Evolutionary conservation across 2,113 vertebrate genomes (phyloP).

Genomic region (Hystrix cristata): DNA sequence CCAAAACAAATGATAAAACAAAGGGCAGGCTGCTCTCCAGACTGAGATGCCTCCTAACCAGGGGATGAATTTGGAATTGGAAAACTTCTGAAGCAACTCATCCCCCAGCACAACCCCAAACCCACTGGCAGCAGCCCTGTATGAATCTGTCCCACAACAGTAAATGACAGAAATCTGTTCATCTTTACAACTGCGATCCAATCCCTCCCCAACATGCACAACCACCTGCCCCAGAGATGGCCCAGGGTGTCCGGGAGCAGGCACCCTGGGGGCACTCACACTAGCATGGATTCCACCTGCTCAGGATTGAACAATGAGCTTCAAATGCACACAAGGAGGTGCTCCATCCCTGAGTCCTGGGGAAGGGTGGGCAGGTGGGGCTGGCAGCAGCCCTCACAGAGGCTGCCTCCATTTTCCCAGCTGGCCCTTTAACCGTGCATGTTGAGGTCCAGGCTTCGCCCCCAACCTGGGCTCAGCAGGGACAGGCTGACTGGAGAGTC

Average conservation of each 20-base stretch:
- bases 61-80: not conserved
- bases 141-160: fast-evolving
- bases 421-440: fast-evolving
- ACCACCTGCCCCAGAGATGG: not conserved
- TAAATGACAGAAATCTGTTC: not conserved
- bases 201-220: not conserved
- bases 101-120: not conserved
- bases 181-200: not conserved
- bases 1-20: not conserved
- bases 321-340: no score
- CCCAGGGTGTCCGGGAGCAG: fast-evolving
- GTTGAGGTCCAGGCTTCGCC: not conserved
- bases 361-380: not conserved
- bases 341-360: fast-evolving
- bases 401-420: not conserved
- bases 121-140: not conserved
- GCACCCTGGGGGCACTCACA: no score
- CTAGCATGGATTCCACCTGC: not conserved
- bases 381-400: not conserved
- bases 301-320: not conserved
- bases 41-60: not conserved
- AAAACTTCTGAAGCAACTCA: not conserved
- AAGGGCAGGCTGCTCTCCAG: not conserved
- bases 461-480: not conserved
- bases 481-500: not conserved